A percentile compares a stretch with the other conserved stretches of the same genome.
Conservation (phyloP, 2,113 vertebrate species). For the Tupaia tana region DNA sequence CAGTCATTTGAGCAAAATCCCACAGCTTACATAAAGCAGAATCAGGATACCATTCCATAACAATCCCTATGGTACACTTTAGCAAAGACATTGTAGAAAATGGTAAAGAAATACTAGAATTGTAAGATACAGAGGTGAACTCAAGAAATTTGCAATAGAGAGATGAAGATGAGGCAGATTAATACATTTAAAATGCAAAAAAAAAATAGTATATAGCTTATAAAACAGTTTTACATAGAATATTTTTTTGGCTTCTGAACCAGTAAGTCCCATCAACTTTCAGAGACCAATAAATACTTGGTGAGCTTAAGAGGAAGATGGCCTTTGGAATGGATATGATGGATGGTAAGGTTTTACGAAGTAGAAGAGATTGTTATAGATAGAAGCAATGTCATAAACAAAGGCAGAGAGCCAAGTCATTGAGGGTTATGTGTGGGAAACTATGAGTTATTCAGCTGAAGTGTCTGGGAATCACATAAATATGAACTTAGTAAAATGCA, state of each 20-base stretch:
- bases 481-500: slow-evolving; percentile 42
- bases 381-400: slow-evolving; percentile 11
- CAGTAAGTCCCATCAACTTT: background rate
- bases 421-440: slow-evolving; percentile 19
- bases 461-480: slow-evolving; percentile 38
- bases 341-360: background rate
- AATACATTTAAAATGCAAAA: background rate
- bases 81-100: background rate
- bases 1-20: background rate
- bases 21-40: background rate
- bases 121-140: background rate
- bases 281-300: background rate
- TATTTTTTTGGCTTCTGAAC: background rate
- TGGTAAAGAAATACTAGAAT: background rate
- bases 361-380: background rate
- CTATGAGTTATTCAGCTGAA: slow-evolving; percentile 32
- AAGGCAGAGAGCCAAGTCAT: slow-evolving; percentile 25
- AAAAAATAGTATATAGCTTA: background rate
- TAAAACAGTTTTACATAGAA: background rate
- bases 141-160: background rate
- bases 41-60: background rate
- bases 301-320: background rate
- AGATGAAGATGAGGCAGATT: background rate
- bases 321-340: background rate
- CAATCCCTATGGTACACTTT: background rate